Percentiles rank a stretch among this genome's conserved stretches.
These are phyloP conservation scores for Neria commutata DNA, from an alignment of 2,888 invertebrate genomes.

Conservation along the genomic window DNA sequence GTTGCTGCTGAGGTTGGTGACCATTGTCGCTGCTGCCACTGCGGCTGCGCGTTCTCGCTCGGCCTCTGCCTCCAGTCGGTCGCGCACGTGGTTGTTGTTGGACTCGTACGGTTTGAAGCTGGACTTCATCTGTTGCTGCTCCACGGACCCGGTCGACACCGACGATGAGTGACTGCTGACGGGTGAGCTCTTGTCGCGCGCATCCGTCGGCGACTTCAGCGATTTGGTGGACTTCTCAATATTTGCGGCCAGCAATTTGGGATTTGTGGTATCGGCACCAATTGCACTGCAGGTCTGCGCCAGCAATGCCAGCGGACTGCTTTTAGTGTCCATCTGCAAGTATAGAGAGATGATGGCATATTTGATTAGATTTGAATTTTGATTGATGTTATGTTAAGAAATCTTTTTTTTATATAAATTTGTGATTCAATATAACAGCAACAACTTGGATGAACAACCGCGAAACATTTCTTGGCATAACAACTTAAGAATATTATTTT, in stretches of 20 bases:
- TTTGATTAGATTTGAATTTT: too few species aligned
- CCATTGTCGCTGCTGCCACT: constrained; percentile 30
- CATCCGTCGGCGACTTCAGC: constrained; percentile 60
- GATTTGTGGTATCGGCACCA: constrained; percentile 84
- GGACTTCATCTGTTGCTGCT: constrained; percentile 61
- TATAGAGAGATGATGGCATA: too few species aligned
- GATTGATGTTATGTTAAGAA: too few species aligned
- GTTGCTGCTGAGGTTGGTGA: constrained; percentile 25
- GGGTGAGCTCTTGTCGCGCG: constrained; percentile 69
- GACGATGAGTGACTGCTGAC: constrained; percentile 59
- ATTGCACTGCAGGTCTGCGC: constrained; percentile 98
- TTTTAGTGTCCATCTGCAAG: constrained; percentile 97
- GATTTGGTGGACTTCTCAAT: constrained; percentile 72
- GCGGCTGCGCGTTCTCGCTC: constrained; percentile 40
- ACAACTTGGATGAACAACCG: too few species aligned
- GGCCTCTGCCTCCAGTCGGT: constrained; percentile 50
- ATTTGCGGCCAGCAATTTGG: constrained; percentile 76
- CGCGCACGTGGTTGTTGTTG: constrained; percentile 66
- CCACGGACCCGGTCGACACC: constrained; percentile 63
- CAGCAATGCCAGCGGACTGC: constrained; percentile 92
- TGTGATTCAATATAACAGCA: too few species aligned
- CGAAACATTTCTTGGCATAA: too few species aligned
- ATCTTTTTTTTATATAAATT: too few species aligned
- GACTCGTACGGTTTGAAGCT: constrained; percentile 82
- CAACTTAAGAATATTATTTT: too few species aligned